These are phyloP conservation scores for Numida meleagris DNA, from an alignment of 2,113 vertebrate genomes.

Conservation along the genomic window DNA sequence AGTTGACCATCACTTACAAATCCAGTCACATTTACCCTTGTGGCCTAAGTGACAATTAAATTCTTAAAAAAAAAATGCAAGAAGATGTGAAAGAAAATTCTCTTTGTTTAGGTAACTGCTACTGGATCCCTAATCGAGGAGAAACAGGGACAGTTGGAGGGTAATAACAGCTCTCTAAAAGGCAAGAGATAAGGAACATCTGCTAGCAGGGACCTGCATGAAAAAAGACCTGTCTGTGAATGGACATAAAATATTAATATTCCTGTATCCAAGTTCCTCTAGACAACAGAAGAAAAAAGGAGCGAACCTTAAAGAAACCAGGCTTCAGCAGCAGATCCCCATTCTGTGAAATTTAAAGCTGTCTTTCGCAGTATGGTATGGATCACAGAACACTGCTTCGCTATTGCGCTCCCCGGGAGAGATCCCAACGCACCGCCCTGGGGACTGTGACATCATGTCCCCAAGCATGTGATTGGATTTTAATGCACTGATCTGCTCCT, in stretches of 20 bases:
- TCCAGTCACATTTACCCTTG: not conserved
- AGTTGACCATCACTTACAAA: not conserved
- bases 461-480: not conserved
- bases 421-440: not conserved
- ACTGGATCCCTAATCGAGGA: not conserved
- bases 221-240: constrained; percentile 58
- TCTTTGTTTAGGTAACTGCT: not conserved
- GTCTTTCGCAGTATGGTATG: not conserved
- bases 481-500: not conserved
- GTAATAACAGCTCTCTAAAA: constrained; percentile 25
- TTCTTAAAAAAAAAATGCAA: not conserved
- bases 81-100: not conserved
- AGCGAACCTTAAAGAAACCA: not conserved
- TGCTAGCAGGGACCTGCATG: constrained; percentile 21
- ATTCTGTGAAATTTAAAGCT: not conserved
- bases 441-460: not conserved
- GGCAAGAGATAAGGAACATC: constrained; percentile 55
- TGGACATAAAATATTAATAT: constrained; percentile 61
- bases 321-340: not conserved
- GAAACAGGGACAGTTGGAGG: constrained; percentile 14
- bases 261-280: not conserved
- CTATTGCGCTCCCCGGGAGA: not conserved
- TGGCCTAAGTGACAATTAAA: not conserved
- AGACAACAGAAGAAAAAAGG: constrained; percentile 29
- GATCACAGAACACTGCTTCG: not conserved